Percentiles rank a stretch among this genome's conserved stretches.
Conservation (phyloP, 2,797 vertebrate genomes). For the Clarias laeviceps region DNA sequence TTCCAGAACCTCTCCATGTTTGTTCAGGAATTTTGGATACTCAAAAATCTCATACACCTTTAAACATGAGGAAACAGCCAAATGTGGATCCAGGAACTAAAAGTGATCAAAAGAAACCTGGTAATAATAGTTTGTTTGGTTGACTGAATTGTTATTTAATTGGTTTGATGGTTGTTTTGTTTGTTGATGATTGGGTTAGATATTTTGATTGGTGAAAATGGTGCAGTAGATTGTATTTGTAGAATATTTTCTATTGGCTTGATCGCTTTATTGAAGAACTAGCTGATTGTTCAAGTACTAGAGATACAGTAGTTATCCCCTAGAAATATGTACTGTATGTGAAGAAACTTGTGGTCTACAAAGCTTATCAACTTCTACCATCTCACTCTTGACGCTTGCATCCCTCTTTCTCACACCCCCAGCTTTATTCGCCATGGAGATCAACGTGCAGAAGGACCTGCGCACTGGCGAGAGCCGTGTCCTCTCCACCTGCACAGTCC, state of each 20-base stretch:
- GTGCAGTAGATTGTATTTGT: not conserved
- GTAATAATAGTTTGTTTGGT: conserved; percentile 28
- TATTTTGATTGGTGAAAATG: not conserved
- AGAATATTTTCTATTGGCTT: not conserved
- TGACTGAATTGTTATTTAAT: not conserved
- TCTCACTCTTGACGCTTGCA: not conserved
- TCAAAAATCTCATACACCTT: conserved; percentile 71
- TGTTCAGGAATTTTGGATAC: conserved; percentile 77
- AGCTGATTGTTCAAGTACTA: not conserved
- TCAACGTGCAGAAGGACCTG: conserved; percentile 88
- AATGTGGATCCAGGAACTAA: conserved; percentile 50
- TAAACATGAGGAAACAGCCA: conserved; percentile 62
- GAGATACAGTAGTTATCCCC: not conserved
- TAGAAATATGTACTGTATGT: not conserved
- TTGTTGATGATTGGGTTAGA: not conserved
- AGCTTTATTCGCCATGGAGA: conserved; percentile 94
- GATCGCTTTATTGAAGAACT: not conserved
- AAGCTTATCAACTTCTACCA: not conserved
- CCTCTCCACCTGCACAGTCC: conserved; percentile 84
- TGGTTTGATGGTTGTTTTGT: not conserved
- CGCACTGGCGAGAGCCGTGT: conserved; percentile 88
- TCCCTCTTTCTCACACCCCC: conserved; percentile 17
- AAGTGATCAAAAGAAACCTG: conserved; percentile 64
- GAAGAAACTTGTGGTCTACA: not conserved
- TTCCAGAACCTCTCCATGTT: conserved; percentile 75